A percentile compares a stretch with the other conserved stretches of the same genome.
These are phyloP conservation scores for Lasioglossum albipes DNA, from an alignment of 1,140 invertebrate genomes.

Conservation along the genomic window DNA sequence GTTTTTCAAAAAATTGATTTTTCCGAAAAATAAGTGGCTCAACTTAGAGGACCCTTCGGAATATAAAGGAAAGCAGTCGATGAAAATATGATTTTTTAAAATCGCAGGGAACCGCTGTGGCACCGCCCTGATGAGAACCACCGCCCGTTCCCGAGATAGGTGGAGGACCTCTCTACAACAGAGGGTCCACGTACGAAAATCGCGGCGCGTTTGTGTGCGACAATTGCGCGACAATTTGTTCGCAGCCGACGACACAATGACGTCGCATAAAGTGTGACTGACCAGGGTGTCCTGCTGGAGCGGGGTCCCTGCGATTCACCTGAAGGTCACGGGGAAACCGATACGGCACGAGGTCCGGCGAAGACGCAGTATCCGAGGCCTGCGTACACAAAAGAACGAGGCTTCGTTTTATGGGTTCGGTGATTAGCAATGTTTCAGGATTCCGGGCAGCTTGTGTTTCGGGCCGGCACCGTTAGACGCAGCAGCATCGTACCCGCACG, in stretches of 20 bases:
- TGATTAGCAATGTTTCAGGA: neutral
- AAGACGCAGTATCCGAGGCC: neutral
- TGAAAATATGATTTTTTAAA: no score
- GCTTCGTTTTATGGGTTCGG: neutral
- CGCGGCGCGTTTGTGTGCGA: constrained; percentile 62
- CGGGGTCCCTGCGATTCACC: constrained; percentile 32
- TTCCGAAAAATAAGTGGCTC: no score
- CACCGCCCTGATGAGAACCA: constrained; percentile 49
- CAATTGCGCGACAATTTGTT: constrained; percentile 69
- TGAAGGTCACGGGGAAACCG: constrained; percentile 43
- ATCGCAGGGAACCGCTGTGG: no score
- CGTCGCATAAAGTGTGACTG: constrained; percentile 27
- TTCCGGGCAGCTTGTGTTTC: neutral
- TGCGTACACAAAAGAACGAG: neutral
- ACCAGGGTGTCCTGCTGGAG: constrained; percentile 5
- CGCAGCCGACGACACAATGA: constrained; percentile 52
- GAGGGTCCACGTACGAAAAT: constrained; percentile 37
- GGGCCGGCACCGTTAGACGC: neutral
- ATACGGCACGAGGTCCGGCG: constrained; percentile 39
- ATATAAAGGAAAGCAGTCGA: no score
- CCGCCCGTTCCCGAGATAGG: constrained; percentile 42
- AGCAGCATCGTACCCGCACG: constrained; percentile 6
- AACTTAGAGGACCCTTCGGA: no score
- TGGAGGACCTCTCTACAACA: constrained; percentile 33
- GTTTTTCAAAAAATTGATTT: no score